Conservation (phyloP, 2,797 vertebrate genomes). For the Sciurus carolinensis region DNA sequence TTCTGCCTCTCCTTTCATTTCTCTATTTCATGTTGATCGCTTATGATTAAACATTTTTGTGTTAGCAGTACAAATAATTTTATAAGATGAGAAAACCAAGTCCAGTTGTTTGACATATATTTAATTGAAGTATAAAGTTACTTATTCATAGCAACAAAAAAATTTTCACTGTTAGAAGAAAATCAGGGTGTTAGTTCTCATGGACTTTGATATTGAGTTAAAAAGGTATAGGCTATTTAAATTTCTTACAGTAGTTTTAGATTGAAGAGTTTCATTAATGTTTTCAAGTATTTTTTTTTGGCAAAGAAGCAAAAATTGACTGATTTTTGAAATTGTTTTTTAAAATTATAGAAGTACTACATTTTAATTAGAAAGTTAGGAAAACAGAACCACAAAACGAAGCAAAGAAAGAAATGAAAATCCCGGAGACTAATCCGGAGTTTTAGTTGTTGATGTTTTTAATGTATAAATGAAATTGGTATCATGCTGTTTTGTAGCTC, state of each 20-base stretch:
- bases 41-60: conserved; percentile 35
- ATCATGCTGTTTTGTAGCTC: background rate
- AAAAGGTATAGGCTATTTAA: conserved; percentile 24
- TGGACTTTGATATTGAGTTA: background rate
- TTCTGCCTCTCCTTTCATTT: conserved; percentile 13
- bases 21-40: background rate
- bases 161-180: background rate
- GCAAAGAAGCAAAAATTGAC: conserved; percentile 51
- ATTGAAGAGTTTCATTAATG: background rate
- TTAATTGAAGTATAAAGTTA: conserved; percentile 12
- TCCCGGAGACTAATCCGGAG: background rate
- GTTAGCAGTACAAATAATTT: conserved; percentile 23
- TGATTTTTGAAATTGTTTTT: background rate
- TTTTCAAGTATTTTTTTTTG: conserved; percentile 26
- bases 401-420: conserved; percentile 46
- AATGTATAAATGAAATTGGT: background rate
- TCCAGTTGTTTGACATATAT: background rate
- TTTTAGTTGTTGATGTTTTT: conserved; percentile 34
- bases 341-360: background rate
- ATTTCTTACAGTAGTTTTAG: background rate
- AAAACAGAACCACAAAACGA: background rate
- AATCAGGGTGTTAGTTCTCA: conserved; percentile 36
- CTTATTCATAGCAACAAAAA: background rate
- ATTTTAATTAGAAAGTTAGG: conserved; percentile 61
- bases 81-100: conserved; percentile 50